Base-by-base conservation (phyloP, 1,140 invertebrate species). In the Musca vetustissima region DNA sequence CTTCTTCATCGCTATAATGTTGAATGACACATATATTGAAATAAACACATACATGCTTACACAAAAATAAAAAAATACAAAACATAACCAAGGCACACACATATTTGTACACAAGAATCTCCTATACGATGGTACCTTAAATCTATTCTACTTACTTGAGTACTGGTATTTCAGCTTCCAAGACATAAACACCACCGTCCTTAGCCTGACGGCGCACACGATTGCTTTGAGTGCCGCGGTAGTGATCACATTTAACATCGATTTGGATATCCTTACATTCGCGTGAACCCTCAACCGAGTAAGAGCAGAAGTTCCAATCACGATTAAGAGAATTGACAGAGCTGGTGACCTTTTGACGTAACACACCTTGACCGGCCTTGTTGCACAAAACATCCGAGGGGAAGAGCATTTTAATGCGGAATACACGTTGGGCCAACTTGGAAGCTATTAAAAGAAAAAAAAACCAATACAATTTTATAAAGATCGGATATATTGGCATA, bases 301-400 rank as follows among this genome's bases (percentile, higher is more conserved):
- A 94, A 0, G 93, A 93, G 79, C 94, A 96, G 89, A 96, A 93
- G 84, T 94, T 95, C 95, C 94, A 96, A 72, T 95, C 92, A 73
- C 93, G 87, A 76, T 97, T 97, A 17, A 97, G 85, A 47, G 93
- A 90, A 73, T 95, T 93, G 22, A 97, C 91, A 17, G 94, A 93
- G 73, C 91, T 90, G 72, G 91, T 88, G 2, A 97, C 93, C 79
- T 92, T 93, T 74, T 96, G 92, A 69, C 93, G 88, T 0, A 97
- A 85, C 1, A 97, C 95, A 64, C 91, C 93, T 73, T 96, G 94
- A 4, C 95, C 95, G 36, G 95, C 94, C 83, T 96, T 93, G 74
- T 96, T 97, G 80, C 95, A 97, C 1, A 97, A 88, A 1, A 96
- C 94, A 7, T 94, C 93, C 69, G 93, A 95, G 66, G 94, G 93